Conservation (phyloP, 2,113 vertebrate species). For the Sylvia atricapilla region DNA sequence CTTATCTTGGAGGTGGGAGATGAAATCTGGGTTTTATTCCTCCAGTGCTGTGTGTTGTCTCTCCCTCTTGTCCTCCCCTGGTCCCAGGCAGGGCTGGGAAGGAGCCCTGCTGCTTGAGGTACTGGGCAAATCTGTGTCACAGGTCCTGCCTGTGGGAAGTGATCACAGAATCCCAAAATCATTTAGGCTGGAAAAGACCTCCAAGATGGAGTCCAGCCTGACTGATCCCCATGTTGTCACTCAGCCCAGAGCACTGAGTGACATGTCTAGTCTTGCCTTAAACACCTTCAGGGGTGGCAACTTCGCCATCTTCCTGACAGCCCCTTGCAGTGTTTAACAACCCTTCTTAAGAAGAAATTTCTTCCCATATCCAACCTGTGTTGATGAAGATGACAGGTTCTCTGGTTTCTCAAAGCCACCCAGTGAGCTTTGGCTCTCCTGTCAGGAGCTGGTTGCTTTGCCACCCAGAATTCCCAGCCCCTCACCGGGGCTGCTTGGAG, state of each 20-base stretch:
- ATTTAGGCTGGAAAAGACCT: background rate
- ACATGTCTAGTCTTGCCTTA: background rate
- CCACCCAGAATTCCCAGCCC: background rate
- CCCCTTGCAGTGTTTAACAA: background rate
- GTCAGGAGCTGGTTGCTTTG: background rate
- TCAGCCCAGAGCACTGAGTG: background rate
- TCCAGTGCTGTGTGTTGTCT: background rate
- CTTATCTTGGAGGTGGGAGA: background rate
- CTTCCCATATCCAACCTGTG: background rate
- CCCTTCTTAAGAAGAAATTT: background rate
- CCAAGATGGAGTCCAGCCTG: rapidly evolving
- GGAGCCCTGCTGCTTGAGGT: background rate
- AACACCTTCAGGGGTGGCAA: background rate
- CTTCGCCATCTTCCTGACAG: background rate
- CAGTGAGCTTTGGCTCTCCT: background rate
- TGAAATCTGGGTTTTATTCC: background rate
- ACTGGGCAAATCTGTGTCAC: background rate
- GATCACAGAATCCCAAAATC: background rate
- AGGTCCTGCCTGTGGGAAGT: background rate
- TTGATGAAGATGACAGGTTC: background rate
- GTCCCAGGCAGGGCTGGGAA: background rate
- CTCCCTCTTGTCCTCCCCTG: background rate
- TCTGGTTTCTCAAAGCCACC: background rate
- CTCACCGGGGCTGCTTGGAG: background rate
- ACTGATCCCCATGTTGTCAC: rapidly evolving